phyloP scores from a whole-genome alignment of 2,113 vertebrate genomes.

The Syngnathoides biaculeatus region DNA sequence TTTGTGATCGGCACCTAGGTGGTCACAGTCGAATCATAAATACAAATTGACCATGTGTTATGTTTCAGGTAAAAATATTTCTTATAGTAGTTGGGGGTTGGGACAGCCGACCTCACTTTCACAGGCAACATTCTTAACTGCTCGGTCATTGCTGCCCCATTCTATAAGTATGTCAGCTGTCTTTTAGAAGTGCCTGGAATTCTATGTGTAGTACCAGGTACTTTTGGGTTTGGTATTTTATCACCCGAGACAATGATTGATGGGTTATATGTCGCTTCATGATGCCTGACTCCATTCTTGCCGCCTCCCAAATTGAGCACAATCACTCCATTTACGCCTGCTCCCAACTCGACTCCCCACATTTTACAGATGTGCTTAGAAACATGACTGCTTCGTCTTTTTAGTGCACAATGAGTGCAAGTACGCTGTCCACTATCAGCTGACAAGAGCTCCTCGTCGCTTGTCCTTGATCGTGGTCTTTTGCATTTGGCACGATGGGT shows the following conservation, averaged over 20 bases:
- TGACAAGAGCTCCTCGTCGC: conserved; percentile 1
- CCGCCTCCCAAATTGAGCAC: conserved; percentile 7
- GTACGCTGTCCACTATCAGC: conserved; percentile 14
- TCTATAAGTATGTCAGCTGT: not conserved
- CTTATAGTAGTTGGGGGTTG: not conserved
- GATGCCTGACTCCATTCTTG: conserved; percentile 6
- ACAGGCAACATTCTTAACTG: not conserved
- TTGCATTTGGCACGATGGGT: conserved; percentile 21
- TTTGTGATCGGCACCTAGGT: too few relatives aligned
- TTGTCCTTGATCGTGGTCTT: conserved; percentile 40
- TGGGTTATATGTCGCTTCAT: conserved; percentile 13
- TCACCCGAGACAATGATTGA: conserved; percentile 12
- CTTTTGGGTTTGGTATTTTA: not conserved
- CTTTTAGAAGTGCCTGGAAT: not conserved
- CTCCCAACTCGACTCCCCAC: not conserved
- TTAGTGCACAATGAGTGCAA: not conserved
- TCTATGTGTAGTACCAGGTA: not conserved
- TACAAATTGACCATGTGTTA: too few relatives aligned
- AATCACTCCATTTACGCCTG: conserved; percentile 3
- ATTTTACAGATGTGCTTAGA: not conserved
- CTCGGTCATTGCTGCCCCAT: not conserved
- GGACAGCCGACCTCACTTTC: not conserved
- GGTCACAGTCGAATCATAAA: too few relatives aligned
- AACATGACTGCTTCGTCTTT: not conserved
- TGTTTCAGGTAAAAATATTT: not conserved